Evolutionary conservation across 2,888 invertebrate genomes (phyloP).

Genomic region (Schizotus pectinicornis): DNA sequence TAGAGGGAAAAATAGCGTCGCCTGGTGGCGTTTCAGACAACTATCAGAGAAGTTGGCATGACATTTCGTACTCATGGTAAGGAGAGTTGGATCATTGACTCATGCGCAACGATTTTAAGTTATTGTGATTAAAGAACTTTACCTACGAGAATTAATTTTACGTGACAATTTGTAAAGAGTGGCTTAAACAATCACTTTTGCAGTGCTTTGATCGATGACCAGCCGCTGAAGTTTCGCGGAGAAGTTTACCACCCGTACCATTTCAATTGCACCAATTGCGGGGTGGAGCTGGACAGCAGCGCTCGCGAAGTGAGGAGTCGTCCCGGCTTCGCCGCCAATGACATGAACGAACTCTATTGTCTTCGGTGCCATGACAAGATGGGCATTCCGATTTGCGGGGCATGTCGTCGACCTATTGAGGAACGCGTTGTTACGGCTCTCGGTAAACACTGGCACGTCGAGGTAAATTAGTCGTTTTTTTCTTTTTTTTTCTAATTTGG

Average conservation of each 20-base stretch:
- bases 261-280: slow-evolving; percentile 94
- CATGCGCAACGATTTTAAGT: too few species aligned
- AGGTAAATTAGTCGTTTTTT: slow-evolving; percentile 63
- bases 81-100: too few species aligned
- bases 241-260: slow-evolving; percentile 99
- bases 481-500: neutral
- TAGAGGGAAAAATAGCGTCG: too few species aligned
- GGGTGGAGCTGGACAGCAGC: slow-evolving; percentile 91
- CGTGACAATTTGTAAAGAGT: neutral
- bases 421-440: slow-evolving; percentile 98
- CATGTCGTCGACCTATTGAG: slow-evolving; percentile 98
- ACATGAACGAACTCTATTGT: slow-evolving; percentile 96
- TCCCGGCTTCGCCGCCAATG: slow-evolving; percentile 88
- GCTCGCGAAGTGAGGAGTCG: slow-evolving; percentile 94
- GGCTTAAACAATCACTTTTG: slow-evolving; percentile 23
- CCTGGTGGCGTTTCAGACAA: too few species aligned
- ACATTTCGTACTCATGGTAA: too few species aligned
- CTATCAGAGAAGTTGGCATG: too few species aligned
- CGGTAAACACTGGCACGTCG: slow-evolving; percentile 98
- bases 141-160: too few species aligned
- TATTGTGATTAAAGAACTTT: too few species aligned
- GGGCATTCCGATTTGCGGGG: slow-evolving; percentile 99
- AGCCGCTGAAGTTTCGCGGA: slow-evolving; percentile 88
- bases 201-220: slow-evolving; percentile 90
- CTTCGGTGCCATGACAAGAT: slow-evolving; percentile 98